A percentile compares a stretch with the other conserved stretches of the same genome.
These are phyloP conservation scores for Pavo muticus DNA, from an alignment of 2,113 vertebrate species.

Conservation along the genomic window DNA sequence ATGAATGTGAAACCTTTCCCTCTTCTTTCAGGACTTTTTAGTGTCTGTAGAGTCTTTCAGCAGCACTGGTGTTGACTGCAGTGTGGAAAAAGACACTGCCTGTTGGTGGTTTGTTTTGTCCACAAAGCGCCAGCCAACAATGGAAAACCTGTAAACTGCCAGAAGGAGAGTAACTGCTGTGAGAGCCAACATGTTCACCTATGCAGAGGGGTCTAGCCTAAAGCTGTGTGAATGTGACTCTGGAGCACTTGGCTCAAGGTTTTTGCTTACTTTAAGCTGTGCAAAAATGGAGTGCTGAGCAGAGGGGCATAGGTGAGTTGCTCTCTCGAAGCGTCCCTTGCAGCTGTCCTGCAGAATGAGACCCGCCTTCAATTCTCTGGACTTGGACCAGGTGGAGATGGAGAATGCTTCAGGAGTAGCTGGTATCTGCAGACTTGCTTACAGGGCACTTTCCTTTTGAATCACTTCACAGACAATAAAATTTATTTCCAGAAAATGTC, in stretches of 20 bases:
- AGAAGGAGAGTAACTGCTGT: background rate
- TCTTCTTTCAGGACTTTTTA: background rate
- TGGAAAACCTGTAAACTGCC: accelerated
- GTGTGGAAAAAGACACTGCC: too few relatives aligned
- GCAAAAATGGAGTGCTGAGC: background rate
- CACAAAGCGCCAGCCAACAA: background rate
- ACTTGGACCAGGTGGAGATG: background rate
- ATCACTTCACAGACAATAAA: background rate
- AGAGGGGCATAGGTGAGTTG: accelerated
- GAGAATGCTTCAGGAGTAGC: background rate
- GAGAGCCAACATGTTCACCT: background rate
- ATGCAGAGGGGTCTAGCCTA: background rate
- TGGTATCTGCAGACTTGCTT: background rate
- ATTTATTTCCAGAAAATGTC: background rate
- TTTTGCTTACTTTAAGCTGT: background rate
- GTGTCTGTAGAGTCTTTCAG: background rate
- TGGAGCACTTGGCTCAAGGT: background rate
- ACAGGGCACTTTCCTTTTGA: background rate
- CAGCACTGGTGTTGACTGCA: background rate
- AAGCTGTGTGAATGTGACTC: background rate
- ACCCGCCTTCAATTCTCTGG: background rate
- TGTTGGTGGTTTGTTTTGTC: too few relatives aligned
- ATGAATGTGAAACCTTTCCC: background rate
- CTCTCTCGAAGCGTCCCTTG: background rate
- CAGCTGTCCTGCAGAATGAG: background rate